phyloP scores from a whole-genome alignment of 2,888 invertebrate genomes.

The Alloplasta piceator region DNA sequence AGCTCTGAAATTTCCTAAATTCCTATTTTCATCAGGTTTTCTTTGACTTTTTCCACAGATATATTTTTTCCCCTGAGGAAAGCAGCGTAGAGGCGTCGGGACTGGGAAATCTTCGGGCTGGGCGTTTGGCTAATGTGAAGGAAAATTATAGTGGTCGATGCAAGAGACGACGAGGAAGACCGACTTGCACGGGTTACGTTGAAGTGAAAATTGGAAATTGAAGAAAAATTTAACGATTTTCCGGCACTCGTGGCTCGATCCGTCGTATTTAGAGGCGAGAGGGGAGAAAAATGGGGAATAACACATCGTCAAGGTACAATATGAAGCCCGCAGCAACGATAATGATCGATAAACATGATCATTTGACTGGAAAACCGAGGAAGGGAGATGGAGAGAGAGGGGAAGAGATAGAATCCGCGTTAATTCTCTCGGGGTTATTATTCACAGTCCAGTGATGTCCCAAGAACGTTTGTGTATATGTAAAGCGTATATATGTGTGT shows the following conservation, averaged over 20 bases:
- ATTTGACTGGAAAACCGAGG: slow-evolving; percentile 44
- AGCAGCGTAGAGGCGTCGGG: not conserved
- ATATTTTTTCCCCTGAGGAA: slow-evolving; percentile 65
- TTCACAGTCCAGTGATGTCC: slow-evolving; percentile 41
- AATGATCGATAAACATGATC: slow-evolving; percentile 54
- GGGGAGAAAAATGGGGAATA: slow-evolving; percentile 14
- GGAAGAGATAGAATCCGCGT: not conserved
- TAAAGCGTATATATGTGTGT: not conserved
- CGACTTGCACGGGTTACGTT: slow-evolving; percentile 48
- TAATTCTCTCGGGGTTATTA: slow-evolving; percentile 20
- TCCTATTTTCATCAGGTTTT: not conserved
- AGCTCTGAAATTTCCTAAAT: not conserved
- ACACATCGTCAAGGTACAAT: slow-evolving; percentile 14
- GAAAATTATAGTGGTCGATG: slow-evolving; percentile 45
- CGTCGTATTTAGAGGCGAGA: too few species aligned
- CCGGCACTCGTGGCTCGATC: too few species aligned
- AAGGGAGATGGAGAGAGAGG: not conserved
- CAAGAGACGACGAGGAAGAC: slow-evolving; percentile 35
- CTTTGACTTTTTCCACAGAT: slow-evolving; percentile 49
- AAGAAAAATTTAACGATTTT: too few species aligned
- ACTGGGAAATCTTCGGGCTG: not conserved
- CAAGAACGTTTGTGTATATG: not conserved
- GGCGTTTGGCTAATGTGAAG: not conserved
- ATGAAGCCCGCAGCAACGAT: slow-evolving; percentile 38
- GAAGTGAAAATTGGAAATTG: too few species aligned